Percentiles rank a stretch among this genome's conserved stretches.
phyloP scores from a whole-genome alignment of 2,888 invertebrate species.

The Torymus auratus region DNA sequence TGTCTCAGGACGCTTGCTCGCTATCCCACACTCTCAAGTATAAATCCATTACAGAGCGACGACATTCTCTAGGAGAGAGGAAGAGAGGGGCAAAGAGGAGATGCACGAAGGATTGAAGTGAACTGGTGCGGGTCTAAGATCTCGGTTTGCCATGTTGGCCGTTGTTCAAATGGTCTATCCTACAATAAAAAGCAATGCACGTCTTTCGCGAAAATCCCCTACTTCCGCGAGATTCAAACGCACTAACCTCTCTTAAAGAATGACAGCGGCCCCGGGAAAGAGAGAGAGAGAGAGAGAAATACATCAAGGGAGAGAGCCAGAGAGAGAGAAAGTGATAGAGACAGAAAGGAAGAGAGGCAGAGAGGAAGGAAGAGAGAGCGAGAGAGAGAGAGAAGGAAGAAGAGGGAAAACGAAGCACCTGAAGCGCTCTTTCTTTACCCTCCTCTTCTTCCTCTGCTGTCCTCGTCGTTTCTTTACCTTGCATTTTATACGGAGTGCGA shows the following conservation, averaged over 20 bases:
- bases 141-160: constrained; percentile 72
- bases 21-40: constrained; percentile 57
- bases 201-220: constrained; percentile 68
- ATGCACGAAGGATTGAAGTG: constrained; percentile 18
- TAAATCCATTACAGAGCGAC: constrained; percentile 71
- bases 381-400: constrained; percentile 4
- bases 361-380: constrained; percentile 15
- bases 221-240: constrained; percentile 71
- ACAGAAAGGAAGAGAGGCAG: neutral
- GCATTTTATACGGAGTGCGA: constrained; percentile 38
- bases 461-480: constrained; percentile 40
- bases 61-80: constrained; percentile 59
- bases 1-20: constrained; percentile 11
- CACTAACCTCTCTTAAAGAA: constrained; percentile 49
- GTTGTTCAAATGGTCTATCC: constrained; percentile 74
- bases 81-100: neutral
- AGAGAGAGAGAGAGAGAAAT: constrained; percentile 2
- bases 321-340: constrained; percentile 1
- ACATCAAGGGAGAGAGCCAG: no score
- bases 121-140: constrained; percentile 54
- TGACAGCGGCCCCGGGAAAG: constrained; percentile 5
- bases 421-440: constrained; percentile 19
- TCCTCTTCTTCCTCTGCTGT: constrained; percentile 33
- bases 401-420: constrained; percentile 41
- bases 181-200: constrained; percentile 74